Base-by-base conservation (phyloP, 1,140 invertebrate genomes). In the Microplitis demolitor region DNA sequence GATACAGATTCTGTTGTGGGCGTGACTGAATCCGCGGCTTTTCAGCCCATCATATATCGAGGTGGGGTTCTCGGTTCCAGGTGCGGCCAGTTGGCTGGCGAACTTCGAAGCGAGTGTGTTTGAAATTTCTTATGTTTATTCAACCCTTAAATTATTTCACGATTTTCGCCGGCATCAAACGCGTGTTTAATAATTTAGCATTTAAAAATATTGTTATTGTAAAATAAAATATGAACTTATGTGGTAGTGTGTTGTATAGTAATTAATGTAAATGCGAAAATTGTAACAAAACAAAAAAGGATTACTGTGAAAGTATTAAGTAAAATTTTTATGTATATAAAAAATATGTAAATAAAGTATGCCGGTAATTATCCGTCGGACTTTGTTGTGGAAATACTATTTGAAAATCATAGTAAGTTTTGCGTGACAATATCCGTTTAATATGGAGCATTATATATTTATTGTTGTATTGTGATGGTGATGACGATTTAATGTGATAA, bases 1-100 rank as follows among this genome's bases (percentile, higher is more conserved):
- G 64, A 16, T 66, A 60, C 54, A 13, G 16, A 16, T 39, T 68
- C 33, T 67, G 74, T 74, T 77, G 78, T 78, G 76, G 81, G 82
- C 82, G 82, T 79, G 78, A 72, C 74, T 71, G 50, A 53, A 58
- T 11, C 33, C 37, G 45, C 2, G 9, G 54, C 64, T 74, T 56
- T 69, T 63, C 66, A 37, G 61, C 53, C 14, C 14, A 67, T 53
- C 31, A 63, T 34, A 56, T 61, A 56, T 73, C 62, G 73, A 54
- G 71, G 71, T 53, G 61, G 56, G 56, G 61, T 72, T 67, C 54
- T 13, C 33, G 45, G 8, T 35, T 45, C 67, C 74, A 71, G 69
- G 74, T 73, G 66, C 73, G 68, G 62, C 64, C 54, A 76, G 72
- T 71, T 51, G 75, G 66, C 68, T 74, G 77, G 64, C 33, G 74